Conservation (phyloP, 2,113 vertebrate genomes). For the Siniperca chuatsi region DNA sequence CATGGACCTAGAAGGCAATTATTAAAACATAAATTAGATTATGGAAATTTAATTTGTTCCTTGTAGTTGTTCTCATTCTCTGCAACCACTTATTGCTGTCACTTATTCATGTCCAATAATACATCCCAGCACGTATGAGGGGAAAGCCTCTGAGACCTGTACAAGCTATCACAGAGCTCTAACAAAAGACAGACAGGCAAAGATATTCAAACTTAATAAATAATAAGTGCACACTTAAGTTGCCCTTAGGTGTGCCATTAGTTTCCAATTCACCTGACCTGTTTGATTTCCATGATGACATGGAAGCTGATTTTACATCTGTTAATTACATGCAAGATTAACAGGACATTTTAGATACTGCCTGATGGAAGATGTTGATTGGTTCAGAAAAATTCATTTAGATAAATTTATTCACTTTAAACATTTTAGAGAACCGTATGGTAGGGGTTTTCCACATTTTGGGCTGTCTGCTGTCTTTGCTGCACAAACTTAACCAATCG, state of each 20-base stretch:
- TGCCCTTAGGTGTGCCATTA: not conserved
- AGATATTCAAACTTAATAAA: not conserved
- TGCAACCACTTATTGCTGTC: not conserved
- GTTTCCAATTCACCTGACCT: not conserved
- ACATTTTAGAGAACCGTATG: not conserved
- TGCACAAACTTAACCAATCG: not conserved
- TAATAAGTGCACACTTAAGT: not conserved
- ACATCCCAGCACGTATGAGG: slow-evolving; percentile 6
- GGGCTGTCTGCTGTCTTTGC: not conserved
- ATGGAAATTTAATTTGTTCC: slow-evolving; percentile 33
- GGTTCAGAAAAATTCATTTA: not conserved
- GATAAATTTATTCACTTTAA: not conserved
- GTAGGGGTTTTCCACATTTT: not conserved
- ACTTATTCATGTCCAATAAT: slow-evolving; percentile 9
- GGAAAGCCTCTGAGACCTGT: not conserved
- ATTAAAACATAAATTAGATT: slow-evolving; percentile 40
- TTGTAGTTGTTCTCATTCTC: slow-evolving; percentile 16
- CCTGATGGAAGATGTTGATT: too few species aligned
- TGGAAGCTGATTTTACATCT: slow-evolving; percentile 6
- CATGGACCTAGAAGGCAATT: slow-evolving; percentile 84
- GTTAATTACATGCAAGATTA: not conserved
- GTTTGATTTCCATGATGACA: not conserved
- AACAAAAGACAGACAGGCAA: slow-evolving; percentile 16
- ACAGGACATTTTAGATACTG: too few species aligned
- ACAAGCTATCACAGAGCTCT: not conserved